Conservation (phyloP, 1,140 invertebrate species). For the Agrypnia vestita region DNA sequence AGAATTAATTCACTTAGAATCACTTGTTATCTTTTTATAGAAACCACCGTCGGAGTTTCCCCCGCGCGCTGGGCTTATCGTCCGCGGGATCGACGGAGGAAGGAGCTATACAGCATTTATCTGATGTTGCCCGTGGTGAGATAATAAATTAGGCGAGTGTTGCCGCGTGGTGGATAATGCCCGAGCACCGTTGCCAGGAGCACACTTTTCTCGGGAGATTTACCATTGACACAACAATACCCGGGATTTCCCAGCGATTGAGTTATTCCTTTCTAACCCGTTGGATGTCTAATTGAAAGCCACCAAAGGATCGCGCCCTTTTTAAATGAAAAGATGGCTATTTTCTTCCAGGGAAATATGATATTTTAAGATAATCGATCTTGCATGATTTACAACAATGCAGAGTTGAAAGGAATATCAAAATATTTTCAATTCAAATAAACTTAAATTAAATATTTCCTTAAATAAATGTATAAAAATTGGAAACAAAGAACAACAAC, state of each 20-base stretch:
- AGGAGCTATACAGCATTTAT: slow-evolving; percentile 43
- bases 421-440: no score
- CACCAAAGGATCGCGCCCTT: no score
- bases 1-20: slow-evolving; percentile 18
- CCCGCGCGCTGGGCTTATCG: slow-evolving; percentile 26
- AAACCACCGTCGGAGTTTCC: background rate
- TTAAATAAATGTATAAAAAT: no score
- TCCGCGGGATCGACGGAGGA: slow-evolving; percentile 26
- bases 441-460: no score
- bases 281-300: no score
- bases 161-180: slow-evolving; percentile 20
- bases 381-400: no score
- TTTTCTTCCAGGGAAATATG: no score
- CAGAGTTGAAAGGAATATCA: no score
- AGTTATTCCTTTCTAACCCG: slow-evolving; percentile 39
- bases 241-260: slow-evolving; percentile 31
- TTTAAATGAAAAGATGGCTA: no score
- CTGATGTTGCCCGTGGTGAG: slow-evolving; percentile 43
- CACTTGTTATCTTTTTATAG: slow-evolving; percentile 4
- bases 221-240: slow-evolving; percentile 48
- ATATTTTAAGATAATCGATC: no score
- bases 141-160: slow-evolving; percentile 48
- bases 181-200: slow-evolving; percentile 37
- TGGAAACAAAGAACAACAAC: no score
- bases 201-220: slow-evolving; percentile 31